Evolutionary conservation across 2,113 vertebrate species (phyloP), one percentile per base, ranked within the genome.

Genomic region (Xiphophorus couchianus): DNA sequence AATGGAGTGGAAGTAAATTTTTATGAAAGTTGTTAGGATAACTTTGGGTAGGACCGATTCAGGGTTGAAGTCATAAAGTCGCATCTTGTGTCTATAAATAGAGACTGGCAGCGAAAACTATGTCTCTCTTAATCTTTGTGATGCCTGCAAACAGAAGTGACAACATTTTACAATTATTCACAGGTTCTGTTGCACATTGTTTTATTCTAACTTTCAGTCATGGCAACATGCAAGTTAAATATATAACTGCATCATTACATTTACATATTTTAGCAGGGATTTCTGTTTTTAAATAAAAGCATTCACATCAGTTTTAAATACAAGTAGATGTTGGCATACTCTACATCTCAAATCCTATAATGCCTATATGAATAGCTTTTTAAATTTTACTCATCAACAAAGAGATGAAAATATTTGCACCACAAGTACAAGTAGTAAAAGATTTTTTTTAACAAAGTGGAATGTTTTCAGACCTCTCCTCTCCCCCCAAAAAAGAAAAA

Each of bases 51-150:
- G 44, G 44, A 48, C 17, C 17, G 14, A 48, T 6, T 48, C 44
- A n/a, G 51, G 51, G 22, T n/a, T 8, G 51, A 58, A 58, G 51
- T 37, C 10, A n/a, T 17, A 25, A 10, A 8, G 25, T n/a, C 7
- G 8, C 7, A n/a, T n/a, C 51, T 25, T 10, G 15, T 25, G 27
- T 14, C 92, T 92, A 99, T 64, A 99, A 94, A 91, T 99, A 99
- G 54, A 99, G 97, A 90, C 97, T 99, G 87, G 98, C 97, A 77
- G 98, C 98, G 91, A 99, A 99, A 22, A 99, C 97, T 30, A 99
- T 99, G 86, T 99, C 98, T 74, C 98, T 96, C 93, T 99, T 99
- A 93, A 99, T 99, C 94, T 99, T 99, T 13, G 97, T 98, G 88
- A 99, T 98, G 39, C 96, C 97, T 99, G 81, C 64, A 35, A 76